These are phyloP conservation scores for Drosophila lutescens DNA, from an alignment of 2,888 invertebrate genomes.

Conservation along the genomic window DNA sequence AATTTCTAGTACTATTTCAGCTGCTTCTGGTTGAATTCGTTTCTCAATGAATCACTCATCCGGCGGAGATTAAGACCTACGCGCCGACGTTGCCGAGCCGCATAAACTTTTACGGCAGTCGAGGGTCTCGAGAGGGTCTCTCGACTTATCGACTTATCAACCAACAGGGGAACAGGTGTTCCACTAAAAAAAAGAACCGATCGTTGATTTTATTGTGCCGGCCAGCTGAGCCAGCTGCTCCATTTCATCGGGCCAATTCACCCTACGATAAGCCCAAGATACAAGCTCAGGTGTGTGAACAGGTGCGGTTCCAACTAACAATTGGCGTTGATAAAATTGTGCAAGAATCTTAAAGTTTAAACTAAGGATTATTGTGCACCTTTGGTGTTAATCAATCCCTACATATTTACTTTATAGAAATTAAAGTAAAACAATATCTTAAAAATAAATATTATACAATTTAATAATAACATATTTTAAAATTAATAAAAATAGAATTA, in stretches of 20 bases:
- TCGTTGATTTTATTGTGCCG: constrained; percentile 6
- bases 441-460: too few species aligned
- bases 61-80: constrained; percentile 2
- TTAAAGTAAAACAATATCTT: too few species aligned
- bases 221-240: constrained; percentile 8
- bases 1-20: background rate
- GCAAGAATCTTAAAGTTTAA: background rate
- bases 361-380: background rate
- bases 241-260: background rate
- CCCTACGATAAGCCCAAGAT: constrained; percentile 3
- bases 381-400: background rate
- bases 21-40: background rate
- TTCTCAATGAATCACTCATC: constrained; percentile 10
- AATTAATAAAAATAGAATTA: too few species aligned
- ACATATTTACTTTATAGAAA: too few species aligned
- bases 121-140: constrained; percentile 2
- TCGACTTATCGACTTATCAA: constrained; percentile 1
- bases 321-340: background rate
- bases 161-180: constrained; percentile 6
- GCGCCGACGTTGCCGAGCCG: constrained; percentile 6
- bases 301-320: background rate
- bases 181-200: constrained; percentile 3
- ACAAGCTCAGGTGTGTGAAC: constrained; percentile 11
- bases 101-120: constrained; percentile 6
- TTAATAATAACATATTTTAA: too few species aligned